Base-by-base conservation (phyloP, 30 jellyfish, hydroid and myxozoan genomes). In the Pelagia noctiluca region DNA sequence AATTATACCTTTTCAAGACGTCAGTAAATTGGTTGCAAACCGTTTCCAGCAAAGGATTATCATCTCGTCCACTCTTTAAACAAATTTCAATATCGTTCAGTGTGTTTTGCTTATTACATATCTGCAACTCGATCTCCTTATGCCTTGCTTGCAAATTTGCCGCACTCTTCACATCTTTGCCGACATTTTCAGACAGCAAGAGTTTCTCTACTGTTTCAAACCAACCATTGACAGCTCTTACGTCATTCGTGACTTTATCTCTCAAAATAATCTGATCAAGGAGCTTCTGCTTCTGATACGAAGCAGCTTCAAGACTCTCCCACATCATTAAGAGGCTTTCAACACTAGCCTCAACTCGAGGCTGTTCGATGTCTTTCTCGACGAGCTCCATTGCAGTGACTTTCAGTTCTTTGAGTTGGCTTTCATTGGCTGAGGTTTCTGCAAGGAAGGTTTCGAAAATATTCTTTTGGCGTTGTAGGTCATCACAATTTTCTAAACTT, bases 111-210 rank as follows among this genome's bases (percentile, higher is more conserved):
- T 73, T 84, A 13, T 46, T 63, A 0, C 7, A 4, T 18, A 60
- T 23, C 54, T 84, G 81, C 37, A 67, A 29, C 21, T 29, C 72
- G n/a, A 73, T 33, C 61, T 68, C 95, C 12, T 46, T 66, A 31
- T 84, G 95, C 50, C 74, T 73, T 2, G 82, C 3, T 46, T 68
- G 83, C 72, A 84, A 53, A 21, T 62, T 42, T 11, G 54, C 28
- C 4, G 86, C 63, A 1, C 48, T 16, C 3, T 84, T 71, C 66
- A 84, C n/a, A 73, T 72, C 88, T 62, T 61, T 71, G 18, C 95
- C 88, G 2, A 48, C 2, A 50, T 50, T 35, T 19, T 75, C 88
- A 13, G 24, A 42, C 21, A 22, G 72, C 21, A 84, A 21, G 0
- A 26, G 1, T 26, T 38, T 16, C 8, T 71, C 87, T 0, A 68